Percentiles rank a stretch among this genome's conserved stretches.
Evolutionary conservation across 2,888 invertebrate species (phyloP).

Genomic region (Odontothrips loti): DNA sequence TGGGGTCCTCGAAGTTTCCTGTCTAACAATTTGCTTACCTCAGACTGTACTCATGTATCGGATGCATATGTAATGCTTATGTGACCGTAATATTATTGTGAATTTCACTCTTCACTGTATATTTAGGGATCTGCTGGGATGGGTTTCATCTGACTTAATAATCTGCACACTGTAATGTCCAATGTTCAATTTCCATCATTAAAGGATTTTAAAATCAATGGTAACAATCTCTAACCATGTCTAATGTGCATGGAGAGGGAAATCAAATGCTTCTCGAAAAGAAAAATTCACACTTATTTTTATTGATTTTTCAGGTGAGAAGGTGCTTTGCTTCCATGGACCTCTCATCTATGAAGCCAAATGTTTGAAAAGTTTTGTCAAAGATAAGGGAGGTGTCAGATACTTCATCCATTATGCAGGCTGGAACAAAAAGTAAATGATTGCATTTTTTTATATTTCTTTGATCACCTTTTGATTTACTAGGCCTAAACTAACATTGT

Average conservation of each 20-base stretch:
- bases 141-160: not conserved
- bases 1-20: too few relatives aligned
- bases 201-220: not conserved
- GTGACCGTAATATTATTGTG: not conserved
- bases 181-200: not conserved
- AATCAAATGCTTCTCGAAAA: not conserved
- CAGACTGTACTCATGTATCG: not conserved
- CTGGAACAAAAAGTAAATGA: slow-evolving; percentile 94
- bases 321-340: slow-evolving; percentile 92
- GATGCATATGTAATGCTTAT: not conserved
- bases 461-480: not conserved
- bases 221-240: not conserved
- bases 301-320: slow-evolving; percentile 61
- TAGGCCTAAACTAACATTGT: not conserved
- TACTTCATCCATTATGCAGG: slow-evolving; percentile 96
- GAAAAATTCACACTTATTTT: not conserved
- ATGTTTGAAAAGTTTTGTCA: slow-evolving; percentile 71
- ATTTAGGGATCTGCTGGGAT: not conserved
- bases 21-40: too few relatives aligned
- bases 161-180: not conserved
- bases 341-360: slow-evolving; percentile 95
- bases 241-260: not conserved
- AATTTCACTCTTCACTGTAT: not conserved
- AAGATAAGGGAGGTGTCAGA: slow-evolving; percentile 56
- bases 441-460: not conserved